phyloP scores from a whole-genome alignment of 2,797 vertebrate species.

The Halcyon leucocephala region DNA sequence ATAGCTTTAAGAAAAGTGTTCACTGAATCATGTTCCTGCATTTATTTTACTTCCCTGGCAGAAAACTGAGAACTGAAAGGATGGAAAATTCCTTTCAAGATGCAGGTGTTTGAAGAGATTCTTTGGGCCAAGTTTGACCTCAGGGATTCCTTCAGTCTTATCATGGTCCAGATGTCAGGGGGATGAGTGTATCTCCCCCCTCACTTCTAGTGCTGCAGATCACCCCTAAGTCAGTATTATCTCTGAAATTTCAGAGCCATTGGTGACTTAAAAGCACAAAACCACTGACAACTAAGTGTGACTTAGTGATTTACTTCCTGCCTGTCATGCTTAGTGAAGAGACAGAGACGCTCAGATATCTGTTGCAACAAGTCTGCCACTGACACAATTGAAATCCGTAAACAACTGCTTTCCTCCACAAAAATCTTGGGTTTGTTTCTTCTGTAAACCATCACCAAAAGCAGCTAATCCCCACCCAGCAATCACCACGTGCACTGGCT shows the following conservation, averaged over 20 bases:
- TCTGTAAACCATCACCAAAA: not conserved
- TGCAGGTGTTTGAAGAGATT: conserved; percentile 38
- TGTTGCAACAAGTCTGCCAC: conserved; percentile 12
- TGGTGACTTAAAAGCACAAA: conserved; percentile 51
- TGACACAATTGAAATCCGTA: not conserved
- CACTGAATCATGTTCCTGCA: conserved; percentile 1
- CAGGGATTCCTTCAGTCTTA: conserved; percentile 44
- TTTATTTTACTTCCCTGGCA: conserved; percentile 60
- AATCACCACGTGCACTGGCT: fast-evolving
- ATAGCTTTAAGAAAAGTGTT: not conserved
- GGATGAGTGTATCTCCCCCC: not conserved
- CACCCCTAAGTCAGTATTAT: conserved; percentile 36
- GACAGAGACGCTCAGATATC: not conserved
- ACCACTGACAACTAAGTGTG: conserved; percentile 18
- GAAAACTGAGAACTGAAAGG: conserved; percentile 41
- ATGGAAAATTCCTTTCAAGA: conserved; percentile 65
- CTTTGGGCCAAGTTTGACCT: conserved; percentile 46
- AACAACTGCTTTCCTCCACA: not conserved
- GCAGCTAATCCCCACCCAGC: not conserved
- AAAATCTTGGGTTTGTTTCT: not conserved
- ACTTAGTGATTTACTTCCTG: conserved; percentile 45
- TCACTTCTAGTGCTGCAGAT: not conserved
- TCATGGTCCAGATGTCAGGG: not conserved
- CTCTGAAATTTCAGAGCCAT: conserved; percentile 25
- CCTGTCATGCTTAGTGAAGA: not conserved